These are phyloP conservation scores for Natator depressus DNA, from an alignment of 2,113 vertebrate genomes.

Conservation along the genomic window DNA sequence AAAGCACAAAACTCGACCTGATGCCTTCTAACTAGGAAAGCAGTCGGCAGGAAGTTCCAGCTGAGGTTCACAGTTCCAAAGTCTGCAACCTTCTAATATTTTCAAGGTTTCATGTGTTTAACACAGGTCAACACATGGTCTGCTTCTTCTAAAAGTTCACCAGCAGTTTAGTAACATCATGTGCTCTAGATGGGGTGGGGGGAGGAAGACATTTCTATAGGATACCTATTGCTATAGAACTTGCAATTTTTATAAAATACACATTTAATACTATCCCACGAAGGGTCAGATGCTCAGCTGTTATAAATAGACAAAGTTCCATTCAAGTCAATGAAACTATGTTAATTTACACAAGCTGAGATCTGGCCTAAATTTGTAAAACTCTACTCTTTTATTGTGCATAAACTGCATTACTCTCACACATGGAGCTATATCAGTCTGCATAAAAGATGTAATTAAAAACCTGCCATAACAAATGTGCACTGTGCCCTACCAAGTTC, in stretches of 20 bases:
- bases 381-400: background rate
- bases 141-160: slow-evolving; percentile 39
- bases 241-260: background rate
- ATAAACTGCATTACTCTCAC: slow-evolving; percentile 17
- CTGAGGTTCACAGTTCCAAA: slow-evolving; percentile 67
- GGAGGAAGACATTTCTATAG: background rate
- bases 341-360: slow-evolving; percentile 68
- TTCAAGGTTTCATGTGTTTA: slow-evolving; percentile 65
- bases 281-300: background rate
- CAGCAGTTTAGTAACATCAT: slow-evolving; percentile 8
- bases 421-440: slow-evolving; percentile 55
- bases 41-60: slow-evolving; percentile 73
- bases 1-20: slow-evolving; percentile 67
- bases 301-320: background rate
- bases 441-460: slow-evolving; percentile 63
- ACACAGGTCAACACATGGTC: slow-evolving; percentile 37
- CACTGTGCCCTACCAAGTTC: slow-evolving; percentile 60
- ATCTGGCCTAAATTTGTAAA: slow-evolving; percentile 59
- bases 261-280: background rate
- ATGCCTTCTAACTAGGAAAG: slow-evolving; percentile 44
- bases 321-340: background rate
- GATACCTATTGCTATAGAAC: background rate
- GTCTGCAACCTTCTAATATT: slow-evolving; percentile 66
- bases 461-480: slow-evolving; percentile 71
- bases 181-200: background rate